Base-by-base conservation (phyloP, 2,797 vertebrate genomes). In the Danio jaintianensis region DNA sequence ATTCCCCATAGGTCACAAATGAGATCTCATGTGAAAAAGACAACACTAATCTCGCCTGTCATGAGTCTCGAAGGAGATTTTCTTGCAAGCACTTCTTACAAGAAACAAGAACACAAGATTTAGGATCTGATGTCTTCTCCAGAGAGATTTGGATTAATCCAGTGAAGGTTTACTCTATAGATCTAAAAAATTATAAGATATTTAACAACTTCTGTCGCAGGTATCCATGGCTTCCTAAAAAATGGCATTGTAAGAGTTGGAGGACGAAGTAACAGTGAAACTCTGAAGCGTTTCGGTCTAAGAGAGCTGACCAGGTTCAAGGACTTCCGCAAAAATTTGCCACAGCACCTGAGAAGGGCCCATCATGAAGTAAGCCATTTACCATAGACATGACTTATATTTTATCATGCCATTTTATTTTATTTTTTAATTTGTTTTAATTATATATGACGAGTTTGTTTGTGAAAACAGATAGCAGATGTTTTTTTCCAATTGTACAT, bases 201-300 rank as follows among this genome's bases (percentile, higher is more conserved):
- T 47, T 16, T 59, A 0, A 40, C 45, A 18, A 47, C 56, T 82
- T 38, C 85, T 22, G 1, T 81, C 82, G 79, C 62, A 98, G 97
- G 96, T 81, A 98, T 98, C 86, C 85, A 92, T 52, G 88, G 22
- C 7, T 97, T 96, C 87, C 88, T 95, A 42, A 36, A 62, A 7
- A 10, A 56, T 0, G 95, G 94, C 59, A 96, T 98, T 0, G 97
- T 98, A 45, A 93, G 96, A 80, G 93, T 99, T 0, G 96, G 97
- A 12, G 96, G 97, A 58, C 95, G 97, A 75, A 97, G 97, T 90
- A 96, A 78, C 92, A 98, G 97, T 78, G 93, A 94, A 68, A 69
- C 90, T 73, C 88, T 99, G 83, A 96, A 96, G 80, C 80, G 22
- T 4, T 98, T 96, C 87, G 95, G 92, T 55, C 88, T 98, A 22